phyloP scores from a whole-genome alignment of 2,888 invertebrate genomes.

The Yponomeuta plumbellus region DNA sequence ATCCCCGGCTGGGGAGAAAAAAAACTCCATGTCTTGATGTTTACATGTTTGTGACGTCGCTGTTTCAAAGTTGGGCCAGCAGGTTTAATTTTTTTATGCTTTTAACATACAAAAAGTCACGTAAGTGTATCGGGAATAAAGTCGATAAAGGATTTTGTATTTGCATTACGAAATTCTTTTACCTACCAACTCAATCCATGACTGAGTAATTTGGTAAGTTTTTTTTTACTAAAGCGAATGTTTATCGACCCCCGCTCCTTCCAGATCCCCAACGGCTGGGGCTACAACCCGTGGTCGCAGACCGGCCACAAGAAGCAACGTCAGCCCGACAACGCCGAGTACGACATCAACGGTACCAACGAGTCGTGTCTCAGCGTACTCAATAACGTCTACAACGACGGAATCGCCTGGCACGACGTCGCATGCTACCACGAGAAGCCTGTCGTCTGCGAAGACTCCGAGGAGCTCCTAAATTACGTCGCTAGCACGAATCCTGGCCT shows the following conservation, averaged over 20 bases:
- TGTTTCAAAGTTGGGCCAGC: too few relatives aligned
- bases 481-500: slow-evolving; percentile 89
- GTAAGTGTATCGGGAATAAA: too few relatives aligned
- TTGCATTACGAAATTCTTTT: too few relatives aligned
- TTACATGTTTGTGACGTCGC: too few relatives aligned
- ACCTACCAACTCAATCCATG: too few relatives aligned
- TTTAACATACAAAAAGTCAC: too few relatives aligned
- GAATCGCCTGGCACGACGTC: slow-evolving; percentile 95
- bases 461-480: slow-evolving; percentile 90
- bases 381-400: slow-evolving; percentile 95
- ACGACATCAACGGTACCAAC: slow-evolving; percentile 90
- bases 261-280: slow-evolving; percentile 81
- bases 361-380: slow-evolving; percentile 92
- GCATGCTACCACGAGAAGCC: slow-evolving; percentile 96
- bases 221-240: neutral
- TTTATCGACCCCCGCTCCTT: slow-evolving; percentile 14
- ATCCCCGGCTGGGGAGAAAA: too few relatives aligned
- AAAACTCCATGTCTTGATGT: too few relatives aligned
- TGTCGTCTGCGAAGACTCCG: slow-evolving; percentile 92
- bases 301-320: slow-evolving; percentile 92
- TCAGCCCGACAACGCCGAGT: slow-evolving; percentile 94
- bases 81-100: too few relatives aligned
- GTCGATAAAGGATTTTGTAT: too few relatives aligned
- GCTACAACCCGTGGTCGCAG: slow-evolving; percentile 93
- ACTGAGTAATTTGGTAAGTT: too few relatives aligned